These are phyloP conservation scores for Formica exsecta DNA, from an alignment of 1,140 invertebrate genomes.

Conservation along the genomic window DNA sequence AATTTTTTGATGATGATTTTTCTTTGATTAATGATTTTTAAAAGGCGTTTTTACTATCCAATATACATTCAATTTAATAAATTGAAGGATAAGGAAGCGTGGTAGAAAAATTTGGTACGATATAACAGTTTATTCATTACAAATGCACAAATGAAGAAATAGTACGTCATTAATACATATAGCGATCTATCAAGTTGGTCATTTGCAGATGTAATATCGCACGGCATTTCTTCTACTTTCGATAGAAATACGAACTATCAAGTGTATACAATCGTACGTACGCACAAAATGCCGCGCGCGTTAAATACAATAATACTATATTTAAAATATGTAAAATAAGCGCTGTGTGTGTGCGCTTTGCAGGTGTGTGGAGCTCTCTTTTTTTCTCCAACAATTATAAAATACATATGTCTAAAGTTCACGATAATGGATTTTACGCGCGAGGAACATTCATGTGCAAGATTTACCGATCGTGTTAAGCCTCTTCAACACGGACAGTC, in stretches of 20 bases:
- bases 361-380: background rate
- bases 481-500: background rate
- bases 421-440: background rate
- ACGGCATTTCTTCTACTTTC: slow-evolving; percentile 58
- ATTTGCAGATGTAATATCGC: slow-evolving; percentile 57
- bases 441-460: slow-evolving; percentile 43
- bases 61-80: background rate
- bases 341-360: too few relatives aligned
- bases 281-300: background rate
- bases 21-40: too few relatives aligned
- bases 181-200: slow-evolving; percentile 73
- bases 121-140: slow-evolving; percentile 68
- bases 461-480: slow-evolving; percentile 21
- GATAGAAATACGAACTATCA: slow-evolving; percentile 57
- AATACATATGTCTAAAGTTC: slow-evolving; percentile 60
- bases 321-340: slow-evolving; percentile 64
- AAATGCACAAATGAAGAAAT: slow-evolving; percentile 67
- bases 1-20: background rate
- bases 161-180: slow-evolving; percentile 60
- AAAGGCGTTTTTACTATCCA: too few relatives aligned
- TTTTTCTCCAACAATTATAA: slow-evolving; percentile 29
- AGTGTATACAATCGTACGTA: slow-evolving; percentile 3
- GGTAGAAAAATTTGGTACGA: background rate
- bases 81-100: background rate
- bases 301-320: slow-evolving; percentile 13